Conservation (phyloP, 2,113 vertebrate species). For the Gobio gobio region DNA sequence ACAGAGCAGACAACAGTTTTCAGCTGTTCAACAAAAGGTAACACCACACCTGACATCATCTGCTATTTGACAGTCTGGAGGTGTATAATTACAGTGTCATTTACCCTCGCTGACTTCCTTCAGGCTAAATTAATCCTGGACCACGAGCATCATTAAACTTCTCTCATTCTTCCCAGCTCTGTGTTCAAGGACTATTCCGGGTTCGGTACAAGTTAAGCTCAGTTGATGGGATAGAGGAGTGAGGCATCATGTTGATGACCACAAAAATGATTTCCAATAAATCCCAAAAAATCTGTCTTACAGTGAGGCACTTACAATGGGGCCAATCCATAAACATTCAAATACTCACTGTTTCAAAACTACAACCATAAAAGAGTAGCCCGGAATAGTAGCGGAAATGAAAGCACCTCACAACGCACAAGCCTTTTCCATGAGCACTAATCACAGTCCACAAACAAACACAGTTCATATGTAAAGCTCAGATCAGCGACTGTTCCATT, state of each 20-base stretch:
- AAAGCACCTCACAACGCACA: background rate
- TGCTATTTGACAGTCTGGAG: constrained; percentile 43
- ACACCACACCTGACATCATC: constrained; percentile 43
- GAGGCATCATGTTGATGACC: background rate
- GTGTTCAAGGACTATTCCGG: background rate
- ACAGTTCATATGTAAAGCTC: background rate
- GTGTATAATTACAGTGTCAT: constrained; percentile 51
- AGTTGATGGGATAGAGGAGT: background rate
- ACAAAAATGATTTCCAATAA: background rate
- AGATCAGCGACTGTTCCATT: background rate
- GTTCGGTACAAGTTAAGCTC: background rate
- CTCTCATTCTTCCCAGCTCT: constrained; percentile 10
- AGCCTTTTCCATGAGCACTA: constrained; percentile 5
- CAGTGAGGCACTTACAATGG: background rate
- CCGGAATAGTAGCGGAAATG: background rate
- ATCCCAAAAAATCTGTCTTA: background rate
- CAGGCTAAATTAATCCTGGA: constrained; percentile 44
- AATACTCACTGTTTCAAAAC: background rate
- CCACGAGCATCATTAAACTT: constrained; percentile 29
- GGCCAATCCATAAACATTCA: background rate
- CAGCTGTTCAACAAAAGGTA: constrained; percentile 18
- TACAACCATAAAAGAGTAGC: background rate
- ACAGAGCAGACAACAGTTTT: constrained; percentile 4
- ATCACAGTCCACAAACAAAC: background rate
- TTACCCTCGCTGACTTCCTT: constrained; percentile 45